Evolutionary conservation across 2,888 invertebrate species (phyloP).

Genomic region (Pseudoips prasinana): DNA sequence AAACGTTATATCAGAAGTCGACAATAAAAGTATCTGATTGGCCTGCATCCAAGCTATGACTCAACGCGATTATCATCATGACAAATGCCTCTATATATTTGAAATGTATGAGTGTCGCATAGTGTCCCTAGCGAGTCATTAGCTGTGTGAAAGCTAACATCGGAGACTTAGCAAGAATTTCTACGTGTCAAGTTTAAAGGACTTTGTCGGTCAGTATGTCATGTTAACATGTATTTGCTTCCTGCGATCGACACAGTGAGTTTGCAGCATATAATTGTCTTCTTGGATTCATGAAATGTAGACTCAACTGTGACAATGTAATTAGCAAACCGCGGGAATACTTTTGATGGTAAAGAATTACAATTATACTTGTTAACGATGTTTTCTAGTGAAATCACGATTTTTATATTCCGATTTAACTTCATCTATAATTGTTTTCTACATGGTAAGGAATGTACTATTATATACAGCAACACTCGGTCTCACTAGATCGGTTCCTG

Average conservation of each 20-base stretch:
- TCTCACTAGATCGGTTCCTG: too few species aligned
- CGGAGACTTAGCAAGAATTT: slow-evolving; percentile 51
- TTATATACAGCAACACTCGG: too few species aligned
- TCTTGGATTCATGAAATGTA: slow-evolving; percentile 30
- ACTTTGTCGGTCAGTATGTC: slow-evolving; percentile 65
- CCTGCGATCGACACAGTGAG: too few species aligned
- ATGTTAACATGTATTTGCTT: slow-evolving; percentile 35
- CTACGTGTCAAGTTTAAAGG: slow-evolving; percentile 50
- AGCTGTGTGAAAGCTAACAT: slow-evolving; percentile 54
- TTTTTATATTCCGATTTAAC: too few species aligned
- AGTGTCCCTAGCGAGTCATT: slow-evolving; percentile 42
- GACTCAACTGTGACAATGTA: slow-evolving; percentile 25
- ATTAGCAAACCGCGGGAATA: slow-evolving; percentile 53
- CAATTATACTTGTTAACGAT: slow-evolving; percentile 40
- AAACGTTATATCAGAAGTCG: slow-evolving; percentile 11
- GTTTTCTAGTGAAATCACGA: slow-evolving; percentile 19
- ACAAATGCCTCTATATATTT: slow-evolving; percentile 10
- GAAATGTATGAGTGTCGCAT: slow-evolving; percentile 20
- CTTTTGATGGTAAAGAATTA: slow-evolving; percentile 41
- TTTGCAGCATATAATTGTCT: too few species aligned
- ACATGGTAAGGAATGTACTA: too few species aligned
- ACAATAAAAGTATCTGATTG: slow-evolving; percentile 11
- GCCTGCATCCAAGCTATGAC: slow-evolving; percentile 24
- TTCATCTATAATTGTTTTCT: too few species aligned
- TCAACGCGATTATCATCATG: slow-evolving; percentile 22